Evolutionary conservation across 2,797 vertebrate species (phyloP), one percentile per base, ranked within the genome.

Genomic region (Sparus aurata): DNA sequence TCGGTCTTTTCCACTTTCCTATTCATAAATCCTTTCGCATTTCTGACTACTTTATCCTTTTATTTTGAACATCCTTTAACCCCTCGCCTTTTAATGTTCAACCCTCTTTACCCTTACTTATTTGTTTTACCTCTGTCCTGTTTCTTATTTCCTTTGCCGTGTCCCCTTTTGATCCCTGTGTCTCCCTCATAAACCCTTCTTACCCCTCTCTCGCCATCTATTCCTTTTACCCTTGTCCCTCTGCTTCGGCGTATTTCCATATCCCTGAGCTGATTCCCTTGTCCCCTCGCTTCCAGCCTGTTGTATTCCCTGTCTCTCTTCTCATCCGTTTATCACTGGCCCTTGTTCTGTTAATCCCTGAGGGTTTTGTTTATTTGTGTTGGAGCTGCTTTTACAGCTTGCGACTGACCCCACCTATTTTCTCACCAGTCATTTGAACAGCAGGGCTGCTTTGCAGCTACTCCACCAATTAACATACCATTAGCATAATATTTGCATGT

Each of bases 401-500:
- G 94, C 77, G 85, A 93, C 91, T 96, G 95, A 95, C 95, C 95
- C 95, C 94, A 94, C 95, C 94, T 95, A 94, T 94, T 94, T 94
- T 95, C 92, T 94, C 95, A 95, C 94, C 93, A 95, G 93, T 92
- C 93, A 93, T 95, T 91, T 94, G 90, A 94, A 95, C 95, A 96
- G 95, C 95, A 95, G 95, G 95, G 91, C 94, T 93, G 95, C 93
- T 95, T 94, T 94, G 93, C 94, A 94, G 92, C 92, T 92, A 93
- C 90, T 88, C 92, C 90, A 90, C 84, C 93, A 93, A 96, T 96
- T 96, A 96, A 91, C 95, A 96, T 96, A 93, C 62, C 85, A 95
- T 95, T 96, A 95, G 94, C 95, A 96, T 96, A 94, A 94, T 94
- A 96, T 96, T 96, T 95, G 94, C 94, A 96, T 95, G 94, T 95